Percentiles rank a stretch among this genome's conserved stretches.
phyloP scores from a whole-genome alignment of 2,888 invertebrate genomes.

The Macrostomum cliftonense region DNA sequence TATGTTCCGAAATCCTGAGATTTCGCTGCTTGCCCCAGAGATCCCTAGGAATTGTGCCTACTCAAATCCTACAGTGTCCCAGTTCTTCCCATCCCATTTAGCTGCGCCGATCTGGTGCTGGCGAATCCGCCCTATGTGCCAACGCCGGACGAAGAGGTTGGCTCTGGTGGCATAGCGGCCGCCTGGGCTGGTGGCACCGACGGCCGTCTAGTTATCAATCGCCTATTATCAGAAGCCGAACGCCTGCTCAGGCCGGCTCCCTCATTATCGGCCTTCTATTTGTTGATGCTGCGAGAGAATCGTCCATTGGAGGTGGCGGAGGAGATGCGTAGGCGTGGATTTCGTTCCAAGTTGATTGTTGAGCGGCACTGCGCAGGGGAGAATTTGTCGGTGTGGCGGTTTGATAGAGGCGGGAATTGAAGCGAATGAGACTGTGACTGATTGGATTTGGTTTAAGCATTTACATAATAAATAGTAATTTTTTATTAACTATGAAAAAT shows the following conservation, averaged over 20 bases:
- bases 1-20: no score
- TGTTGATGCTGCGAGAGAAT: conserved; percentile 72
- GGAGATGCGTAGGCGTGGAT: conserved; percentile 44
- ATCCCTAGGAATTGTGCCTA: no score
- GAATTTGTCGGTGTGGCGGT: conserved; percentile 58
- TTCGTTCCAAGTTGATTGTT: conserved; percentile 45
- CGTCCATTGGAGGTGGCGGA: conserved; percentile 44
- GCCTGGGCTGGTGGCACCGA: conserved; percentile 43
- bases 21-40: no score
- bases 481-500: no score
- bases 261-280: conserved; percentile 49
- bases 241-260: conserved; percentile 54
- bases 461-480: no score
- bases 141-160: conserved; percentile 20
- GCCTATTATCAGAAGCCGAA: conserved; percentile 51
- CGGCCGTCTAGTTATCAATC: conserved; percentile 48
- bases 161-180: conserved; percentile 24
- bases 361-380: conserved; percentile 63
- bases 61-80: no score
- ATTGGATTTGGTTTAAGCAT: no score
- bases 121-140: conserved; percentile 37
- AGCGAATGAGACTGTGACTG: no score
- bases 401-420: conserved; percentile 20
- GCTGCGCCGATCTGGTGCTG: no score
- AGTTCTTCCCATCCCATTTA: no score